Conservation (phyloP, 2,888 invertebrate genomes). For the Plutella xylostella region DNA sequence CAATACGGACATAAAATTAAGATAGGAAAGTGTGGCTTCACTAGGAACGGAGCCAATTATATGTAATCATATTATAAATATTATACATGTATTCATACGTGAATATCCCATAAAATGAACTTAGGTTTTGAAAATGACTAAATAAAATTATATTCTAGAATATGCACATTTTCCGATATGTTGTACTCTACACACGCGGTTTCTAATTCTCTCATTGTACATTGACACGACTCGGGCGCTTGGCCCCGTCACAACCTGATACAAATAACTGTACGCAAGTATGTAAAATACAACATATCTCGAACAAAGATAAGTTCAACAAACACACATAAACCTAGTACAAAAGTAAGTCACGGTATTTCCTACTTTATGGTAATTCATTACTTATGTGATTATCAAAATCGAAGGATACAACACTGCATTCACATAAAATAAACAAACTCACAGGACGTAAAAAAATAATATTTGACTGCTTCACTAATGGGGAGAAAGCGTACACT, state of each 20-base stretch:
- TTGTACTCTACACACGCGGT: conserved; percentile 21
- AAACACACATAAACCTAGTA: conserved; percentile 44
- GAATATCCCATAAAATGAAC: conserved; percentile 52
- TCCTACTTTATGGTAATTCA: conserved; percentile 50
- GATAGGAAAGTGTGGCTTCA: conserved; percentile 50
- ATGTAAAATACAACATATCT: no score
- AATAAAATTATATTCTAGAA: conserved; percentile 57
- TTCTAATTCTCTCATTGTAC: no score
- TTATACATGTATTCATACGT: conserved; percentile 10
- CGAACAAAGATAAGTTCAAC: no score
- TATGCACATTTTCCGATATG: conserved; percentile 34
- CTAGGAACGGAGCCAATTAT: conserved; percentile 57
- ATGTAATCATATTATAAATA: conserved; percentile 2
- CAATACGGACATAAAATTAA: conserved; percentile 51
- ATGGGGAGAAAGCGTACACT: conserved; percentile 47
- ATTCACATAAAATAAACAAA: conserved; percentile 39
- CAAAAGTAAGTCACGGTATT: conserved; percentile 33
- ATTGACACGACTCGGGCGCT: neutral
- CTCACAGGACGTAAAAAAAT: conserved; percentile 42
- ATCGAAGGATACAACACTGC: conserved; percentile 35
- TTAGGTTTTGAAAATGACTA: conserved; percentile 59
- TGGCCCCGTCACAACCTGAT: conserved; percentile 29
- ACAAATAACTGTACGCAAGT: conserved; percentile 11
- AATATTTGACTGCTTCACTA: conserved; percentile 41
- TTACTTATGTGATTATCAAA: conserved; percentile 43